A percentile compares a stretch with the other conserved stretches of the same genome.
These are phyloP conservation scores for Trissonchulus sp. DNA, from an alignment of 2,888 invertebrate genomes.

Conservation along the genomic window DNA sequence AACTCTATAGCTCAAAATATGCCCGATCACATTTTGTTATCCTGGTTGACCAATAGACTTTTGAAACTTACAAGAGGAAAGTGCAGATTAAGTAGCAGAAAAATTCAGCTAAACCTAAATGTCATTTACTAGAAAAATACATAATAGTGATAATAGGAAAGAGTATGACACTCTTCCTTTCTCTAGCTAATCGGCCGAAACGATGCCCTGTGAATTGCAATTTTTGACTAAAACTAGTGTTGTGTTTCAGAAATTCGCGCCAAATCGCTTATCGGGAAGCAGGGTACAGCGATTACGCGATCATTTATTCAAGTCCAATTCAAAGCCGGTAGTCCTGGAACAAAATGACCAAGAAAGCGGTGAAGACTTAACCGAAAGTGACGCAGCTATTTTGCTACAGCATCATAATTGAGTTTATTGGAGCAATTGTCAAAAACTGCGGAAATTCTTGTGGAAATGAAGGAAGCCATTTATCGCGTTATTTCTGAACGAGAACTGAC, in stretches of 20 bases:
- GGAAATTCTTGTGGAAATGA: not conserved
- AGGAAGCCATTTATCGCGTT: not conserved
- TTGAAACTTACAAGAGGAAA: no score
- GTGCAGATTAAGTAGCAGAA: no score
- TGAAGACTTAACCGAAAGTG: not conserved
- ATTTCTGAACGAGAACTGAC: conserved; percentile 44
- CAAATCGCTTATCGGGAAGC: not conserved
- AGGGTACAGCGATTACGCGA: not conserved
- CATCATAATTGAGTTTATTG: not conserved
- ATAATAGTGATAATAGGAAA: no score
- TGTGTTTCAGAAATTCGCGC: not conserved
- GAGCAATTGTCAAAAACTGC: not conserved
- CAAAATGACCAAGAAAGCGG: not conserved
- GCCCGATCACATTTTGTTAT: no score
- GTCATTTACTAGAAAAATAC: no score
- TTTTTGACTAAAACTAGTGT: no score
- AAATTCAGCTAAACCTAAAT: no score
- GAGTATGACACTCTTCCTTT: no score
- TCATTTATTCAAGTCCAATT: not conserved
- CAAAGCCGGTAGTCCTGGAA: not conserved
- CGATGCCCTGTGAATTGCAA: no score
- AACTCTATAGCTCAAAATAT: no score
- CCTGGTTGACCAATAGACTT: no score
- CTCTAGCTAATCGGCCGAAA: no score
- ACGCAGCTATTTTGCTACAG: not conserved